Percentiles rank a stretch among this genome's conserved stretches.
Evolutionary conservation across 2,113 vertebrate species (phyloP).

Genomic region (Anarrhichthys ocellatus): DNA sequence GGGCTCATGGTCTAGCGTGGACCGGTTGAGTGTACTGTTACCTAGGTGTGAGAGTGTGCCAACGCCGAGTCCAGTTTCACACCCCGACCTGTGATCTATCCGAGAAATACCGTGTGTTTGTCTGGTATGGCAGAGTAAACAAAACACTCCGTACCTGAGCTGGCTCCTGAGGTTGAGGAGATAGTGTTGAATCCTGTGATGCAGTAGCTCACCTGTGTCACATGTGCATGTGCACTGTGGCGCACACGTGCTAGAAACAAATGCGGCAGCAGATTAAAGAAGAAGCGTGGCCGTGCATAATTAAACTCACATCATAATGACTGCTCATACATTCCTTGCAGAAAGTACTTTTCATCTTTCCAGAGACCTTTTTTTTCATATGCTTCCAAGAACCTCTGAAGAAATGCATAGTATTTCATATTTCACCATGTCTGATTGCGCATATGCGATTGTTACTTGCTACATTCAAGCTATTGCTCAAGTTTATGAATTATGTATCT

Average conservation of each 20-base stretch:
- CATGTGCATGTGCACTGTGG: conserved; percentile 2
- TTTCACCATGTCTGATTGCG: background rate
- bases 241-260: background rate
- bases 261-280: background rate
- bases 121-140: conserved; percentile 67
- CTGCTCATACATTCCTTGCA: background rate
- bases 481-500: background rate
- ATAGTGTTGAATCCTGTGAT: conserved; percentile 32
- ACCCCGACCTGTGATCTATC: conserved; percentile 46
- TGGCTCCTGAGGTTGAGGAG: conserved; percentile 13
- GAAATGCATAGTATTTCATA: background rate
- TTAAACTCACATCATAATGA: background rate
- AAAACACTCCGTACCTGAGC: conserved; percentile 18
- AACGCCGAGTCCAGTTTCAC: conserved; percentile 53
- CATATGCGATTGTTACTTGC: background rate
- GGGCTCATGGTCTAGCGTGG: conserved; percentile 31
- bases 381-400: background rate
- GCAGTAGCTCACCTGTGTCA: conserved; percentile 1
- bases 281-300: background rate
- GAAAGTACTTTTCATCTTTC: conserved; percentile 1
- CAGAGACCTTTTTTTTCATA: background rate
- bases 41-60: conserved; percentile 74
- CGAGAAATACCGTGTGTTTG: conserved; percentile 77
- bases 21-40: conserved; percentile 69
- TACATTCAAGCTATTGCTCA: background rate